These are phyloP conservation scores for Moxostoma hubbsi DNA, from an alignment of 2,797 vertebrate species.

Conservation along the genomic window DNA sequence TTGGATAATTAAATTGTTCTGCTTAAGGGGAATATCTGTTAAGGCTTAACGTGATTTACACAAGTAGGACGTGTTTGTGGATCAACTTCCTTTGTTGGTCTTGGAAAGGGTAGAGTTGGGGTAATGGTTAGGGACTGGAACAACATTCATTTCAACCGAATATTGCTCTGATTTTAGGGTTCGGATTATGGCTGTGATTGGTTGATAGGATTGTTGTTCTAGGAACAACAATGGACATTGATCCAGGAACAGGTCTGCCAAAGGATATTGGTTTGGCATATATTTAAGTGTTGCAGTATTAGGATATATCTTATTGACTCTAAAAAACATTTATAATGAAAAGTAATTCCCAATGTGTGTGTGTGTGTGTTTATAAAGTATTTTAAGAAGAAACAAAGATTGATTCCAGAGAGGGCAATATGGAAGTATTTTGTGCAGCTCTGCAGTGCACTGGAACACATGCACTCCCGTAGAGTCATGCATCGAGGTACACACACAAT, in stretches of 20 bases:
- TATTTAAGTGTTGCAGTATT: background rate
- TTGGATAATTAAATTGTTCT: no score
- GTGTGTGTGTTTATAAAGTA: slow-evolving; percentile 69
- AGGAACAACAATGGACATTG: background rate
- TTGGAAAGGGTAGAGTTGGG: no score
- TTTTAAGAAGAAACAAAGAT: slow-evolving; percentile 87
- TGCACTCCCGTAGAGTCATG: slow-evolving; percentile 89
- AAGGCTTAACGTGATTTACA: no score
- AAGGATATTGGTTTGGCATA: background rate
- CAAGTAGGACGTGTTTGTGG: no score
- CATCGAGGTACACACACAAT: slow-evolving; percentile 79
- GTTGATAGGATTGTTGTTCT: background rate
- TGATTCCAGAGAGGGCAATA: slow-evolving; percentile 86
- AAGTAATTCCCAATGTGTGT: no score
- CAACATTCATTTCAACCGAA: no score
- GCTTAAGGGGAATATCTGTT: no score
- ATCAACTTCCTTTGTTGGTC: no score
- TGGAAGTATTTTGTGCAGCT: slow-evolving; percentile 90
- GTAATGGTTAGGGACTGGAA: no score
- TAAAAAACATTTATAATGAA: no score
- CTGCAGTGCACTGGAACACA: slow-evolving; percentile 88
- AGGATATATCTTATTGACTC: background rate
- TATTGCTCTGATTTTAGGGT: no score
- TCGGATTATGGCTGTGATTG: background rate
- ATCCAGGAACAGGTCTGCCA: background rate